Percentiles rank a stretch among this genome's conserved stretches.
phyloP scores from a whole-genome alignment of 2,888 invertebrate species.

The Scotopteryx bipunctaria region DNA sequence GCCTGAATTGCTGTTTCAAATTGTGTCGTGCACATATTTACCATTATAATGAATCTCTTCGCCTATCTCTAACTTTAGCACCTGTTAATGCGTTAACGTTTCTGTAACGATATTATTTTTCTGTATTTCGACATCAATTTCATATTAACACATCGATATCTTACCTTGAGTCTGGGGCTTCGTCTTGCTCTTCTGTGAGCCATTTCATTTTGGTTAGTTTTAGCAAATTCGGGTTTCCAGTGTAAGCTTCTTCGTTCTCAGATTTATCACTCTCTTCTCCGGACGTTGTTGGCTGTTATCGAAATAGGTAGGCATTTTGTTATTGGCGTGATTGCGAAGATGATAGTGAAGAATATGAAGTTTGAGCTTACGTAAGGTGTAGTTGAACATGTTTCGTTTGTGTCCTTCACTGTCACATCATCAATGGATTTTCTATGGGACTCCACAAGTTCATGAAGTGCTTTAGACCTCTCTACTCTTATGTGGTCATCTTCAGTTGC shows the following conservation, averaged over 20 bases:
- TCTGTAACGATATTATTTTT: slow-evolving; percentile 67
- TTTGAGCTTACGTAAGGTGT: slow-evolving; percentile 18
- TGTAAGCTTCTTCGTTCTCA: slow-evolving; percentile 39
- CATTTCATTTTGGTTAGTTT: slow-evolving; percentile 74
- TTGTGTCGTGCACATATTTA: slow-evolving; percentile 16
- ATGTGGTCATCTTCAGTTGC: slow-evolving; percentile 47
- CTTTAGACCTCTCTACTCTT: slow-evolving; percentile 66
- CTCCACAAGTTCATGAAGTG: slow-evolving; percentile 63
- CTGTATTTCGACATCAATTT: slow-evolving; percentile 37
- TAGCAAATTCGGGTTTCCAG: slow-evolving; percentile 57
- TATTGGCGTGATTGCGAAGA: neutral
- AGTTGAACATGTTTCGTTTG: slow-evolving; percentile 1
- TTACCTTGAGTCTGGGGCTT: slow-evolving; percentile 65
- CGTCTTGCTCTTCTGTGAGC: slow-evolving; percentile 63
- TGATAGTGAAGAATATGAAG: neutral
- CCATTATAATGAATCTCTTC: slow-evolving; percentile 24
- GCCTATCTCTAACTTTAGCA: slow-evolving; percentile 45
- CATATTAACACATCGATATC: slow-evolving; percentile 20
- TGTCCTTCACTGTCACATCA: slow-evolving; percentile 18
- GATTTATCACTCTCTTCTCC: slow-evolving; percentile 45
- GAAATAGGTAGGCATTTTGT: slow-evolving; percentile 16
- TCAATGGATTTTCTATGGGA: slow-evolving; percentile 42
- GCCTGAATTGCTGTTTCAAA: no score
- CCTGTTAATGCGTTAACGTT: slow-evolving; percentile 70
- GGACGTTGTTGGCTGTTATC: slow-evolving; percentile 46